Evolutionary conservation across 2,113 vertebrate genomes (phyloP), one percentile per base, ranked within the genome.

Genomic region (Macroglossus sobrinus): DNA sequence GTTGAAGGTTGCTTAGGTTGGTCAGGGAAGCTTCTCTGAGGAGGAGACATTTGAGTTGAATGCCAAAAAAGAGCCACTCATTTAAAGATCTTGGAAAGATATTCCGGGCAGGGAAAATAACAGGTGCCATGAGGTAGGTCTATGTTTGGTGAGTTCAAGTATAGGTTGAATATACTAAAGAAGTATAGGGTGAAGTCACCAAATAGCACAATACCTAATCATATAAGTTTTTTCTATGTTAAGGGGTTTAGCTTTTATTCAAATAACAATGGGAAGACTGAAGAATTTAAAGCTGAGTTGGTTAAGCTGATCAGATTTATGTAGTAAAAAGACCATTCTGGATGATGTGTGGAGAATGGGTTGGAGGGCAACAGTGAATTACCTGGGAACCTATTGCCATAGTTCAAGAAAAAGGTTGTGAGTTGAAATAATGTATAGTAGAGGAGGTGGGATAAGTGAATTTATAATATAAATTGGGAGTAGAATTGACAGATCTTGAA

Each of bases 11-110:
- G 3, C 16, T 71, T 26, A 72, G 45, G 30, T 63, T 72, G 61
- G 38, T 66, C 84, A 38, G 72, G 30, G 55, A 88, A 88, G 63
- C 16, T 10, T 55, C 69, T 59, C 35, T n/a, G 24, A 66, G 14
- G 30, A 79, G 72, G 40, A 38, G 8, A 80, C 4, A 38, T 89
- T 63, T 76, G 61, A 76, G 4, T 26, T 50, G 53, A 92, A 75
- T 75, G 64, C n/a, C 72, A 69, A 85, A 92, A 94, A 76, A 47
- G 33, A 94, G 21, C 19, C 72, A 89, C 35, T 76, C 74, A 68
- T 61, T 74, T 40, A 84, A 84, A 84, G 55, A 79, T 64, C 91
- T 81, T 89, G 47, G 93, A 91, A 94, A 86, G 84, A 84, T 16
- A 53, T 64, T 88, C 45, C 21, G 68, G 47, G 76, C 15, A 91